A percentile compares a stretch with the other conserved stretches of the same genome.
These are phyloP conservation scores for Trachymyrmex cornetzi DNA, from an alignment of 1,140 invertebrate species.

Conservation along the genomic window DNA sequence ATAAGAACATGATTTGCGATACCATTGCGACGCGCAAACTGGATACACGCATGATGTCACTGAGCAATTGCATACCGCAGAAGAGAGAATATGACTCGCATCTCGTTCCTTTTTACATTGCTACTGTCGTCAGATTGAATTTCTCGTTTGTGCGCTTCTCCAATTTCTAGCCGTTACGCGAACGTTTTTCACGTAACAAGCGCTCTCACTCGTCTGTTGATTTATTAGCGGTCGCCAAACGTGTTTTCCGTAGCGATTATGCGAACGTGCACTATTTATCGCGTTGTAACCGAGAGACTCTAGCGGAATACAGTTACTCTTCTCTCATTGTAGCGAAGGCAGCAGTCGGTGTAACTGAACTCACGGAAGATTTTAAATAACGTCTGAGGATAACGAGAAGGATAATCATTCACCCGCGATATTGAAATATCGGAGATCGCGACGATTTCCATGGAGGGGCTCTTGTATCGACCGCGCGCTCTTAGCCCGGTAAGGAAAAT, in stretches of 20 bases:
- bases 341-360: constrained; percentile 23
- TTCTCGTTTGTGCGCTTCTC: constrained; percentile 26
- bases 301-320: neutral
- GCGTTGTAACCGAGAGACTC: neutral
- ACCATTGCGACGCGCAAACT: constrained; percentile 6
- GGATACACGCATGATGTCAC: neutral
- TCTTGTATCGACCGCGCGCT: neutral
- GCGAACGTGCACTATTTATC: neutral
- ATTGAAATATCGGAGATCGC: constrained; percentile 51
- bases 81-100: neutral
- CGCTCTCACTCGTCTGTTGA: constrained; percentile 10
- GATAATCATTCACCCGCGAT: constrained; percentile 45
- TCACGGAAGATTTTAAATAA: constrained; percentile 47
- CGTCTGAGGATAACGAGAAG: constrained; percentile 11
- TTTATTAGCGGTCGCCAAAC: constrained; percentile 43
- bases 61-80: constrained; percentile 36
- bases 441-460: constrained; percentile 47
- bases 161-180: constrained; percentile 30
- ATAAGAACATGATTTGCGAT: constrained; percentile 24
- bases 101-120: neutral
- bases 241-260: constrained; percentile 18
- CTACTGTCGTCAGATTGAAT: constrained; percentile 26
- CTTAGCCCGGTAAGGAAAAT: constrained; percentile 54
- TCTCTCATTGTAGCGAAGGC: neutral
- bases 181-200: constrained; percentile 15